These are phyloP conservation scores for Caenorhabditis elegans DNA, from an alignment of 1,140 invertebrate genomes.

Conservation along the genomic window DNA sequence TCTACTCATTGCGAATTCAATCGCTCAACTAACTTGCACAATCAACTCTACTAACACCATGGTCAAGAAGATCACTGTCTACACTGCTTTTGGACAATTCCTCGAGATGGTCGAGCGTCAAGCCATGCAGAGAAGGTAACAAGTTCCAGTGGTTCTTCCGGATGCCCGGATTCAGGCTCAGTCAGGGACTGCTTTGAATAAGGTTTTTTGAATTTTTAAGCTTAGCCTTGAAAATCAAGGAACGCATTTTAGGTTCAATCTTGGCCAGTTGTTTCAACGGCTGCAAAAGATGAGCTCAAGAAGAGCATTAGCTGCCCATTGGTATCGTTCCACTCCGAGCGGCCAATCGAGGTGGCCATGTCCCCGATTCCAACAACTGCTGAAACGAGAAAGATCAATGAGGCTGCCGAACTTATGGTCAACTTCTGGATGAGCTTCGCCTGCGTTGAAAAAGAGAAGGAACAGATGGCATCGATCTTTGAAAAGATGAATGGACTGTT, in stretches of 20 bases:
- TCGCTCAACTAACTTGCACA: background rate
- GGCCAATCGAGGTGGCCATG: background rate
- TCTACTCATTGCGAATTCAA: background rate
- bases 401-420: background rate
- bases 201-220: background rate
- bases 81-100: slow-evolving; percentile 7
- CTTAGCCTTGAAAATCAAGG: too few species aligned
- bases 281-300: background rate
- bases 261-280: background rate
- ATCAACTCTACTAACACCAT: slow-evolving; percentile 4
- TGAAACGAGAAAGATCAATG: background rate
- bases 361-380: background rate
- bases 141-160: background rate
- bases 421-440: background rate
- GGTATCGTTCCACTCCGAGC: background rate
- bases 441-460: background rate
- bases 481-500: background rate
- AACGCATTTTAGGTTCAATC: background rate
- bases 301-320: background rate
- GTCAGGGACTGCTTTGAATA: background rate
- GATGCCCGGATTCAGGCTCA: background rate
- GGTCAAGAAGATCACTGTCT: slow-evolving; percentile 9
- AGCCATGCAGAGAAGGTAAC: background rate
- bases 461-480: background rate
- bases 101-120: background rate